Percentiles rank a stretch among this genome's conserved stretches.
These are phyloP conservation scores for Rhagoletis zephyria DNA, from an alignment of 1,140 invertebrate genomes.

Conservation along the genomic window DNA sequence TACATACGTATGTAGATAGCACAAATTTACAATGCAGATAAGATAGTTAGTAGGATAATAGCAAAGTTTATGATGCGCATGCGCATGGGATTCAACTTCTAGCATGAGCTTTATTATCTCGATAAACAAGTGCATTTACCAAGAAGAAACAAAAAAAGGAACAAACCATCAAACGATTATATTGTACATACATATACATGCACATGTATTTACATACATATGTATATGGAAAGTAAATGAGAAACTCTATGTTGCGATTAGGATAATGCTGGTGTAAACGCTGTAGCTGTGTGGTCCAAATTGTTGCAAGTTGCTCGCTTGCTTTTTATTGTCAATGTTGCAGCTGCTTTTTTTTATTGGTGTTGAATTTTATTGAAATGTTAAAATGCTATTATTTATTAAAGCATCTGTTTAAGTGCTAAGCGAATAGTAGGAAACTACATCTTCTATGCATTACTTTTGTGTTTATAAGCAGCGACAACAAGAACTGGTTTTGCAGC, in stretches of 20 bases:
- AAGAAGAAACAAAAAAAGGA: too few relatives aligned
- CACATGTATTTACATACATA: too few relatives aligned
- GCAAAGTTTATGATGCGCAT: background rate
- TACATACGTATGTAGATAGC: background rate
- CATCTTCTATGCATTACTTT: too few relatives aligned
- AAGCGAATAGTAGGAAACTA: too few relatives aligned
- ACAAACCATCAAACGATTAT: too few relatives aligned
- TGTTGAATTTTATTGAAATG: background rate
- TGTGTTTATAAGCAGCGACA: too few relatives aligned
- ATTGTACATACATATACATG: too few relatives aligned
- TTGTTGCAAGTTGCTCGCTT: background rate
- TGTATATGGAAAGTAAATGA: background rate
- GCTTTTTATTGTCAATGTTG: background rate
- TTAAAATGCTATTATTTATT: background rate
- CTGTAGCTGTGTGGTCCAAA: background rate
- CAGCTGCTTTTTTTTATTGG: background rate
- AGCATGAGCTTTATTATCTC: too few relatives aligned
- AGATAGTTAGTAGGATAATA: background rate
- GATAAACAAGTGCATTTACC: too few relatives aligned
- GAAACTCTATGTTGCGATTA: background rate
- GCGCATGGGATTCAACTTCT: background rate
- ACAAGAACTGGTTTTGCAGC: too few relatives aligned
- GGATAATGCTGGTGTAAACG: background rate
- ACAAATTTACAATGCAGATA: slow-evolving; percentile 47
- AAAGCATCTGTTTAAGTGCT: too few relatives aligned